Base-by-base conservation (phyloP, 2,888 invertebrate species). In the Podabrus alpinus region DNA sequence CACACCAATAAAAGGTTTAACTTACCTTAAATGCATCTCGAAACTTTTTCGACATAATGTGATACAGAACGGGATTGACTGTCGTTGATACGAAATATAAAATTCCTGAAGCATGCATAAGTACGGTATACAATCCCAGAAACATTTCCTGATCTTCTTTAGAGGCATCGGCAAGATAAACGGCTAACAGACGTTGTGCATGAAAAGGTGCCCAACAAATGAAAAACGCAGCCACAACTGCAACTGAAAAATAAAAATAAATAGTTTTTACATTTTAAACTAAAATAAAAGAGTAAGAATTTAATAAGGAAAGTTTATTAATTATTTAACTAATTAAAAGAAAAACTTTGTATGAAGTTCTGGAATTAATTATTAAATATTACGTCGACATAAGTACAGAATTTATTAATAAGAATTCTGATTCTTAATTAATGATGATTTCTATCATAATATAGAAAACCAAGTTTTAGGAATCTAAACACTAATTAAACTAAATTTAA, bases 151-250 rank as follows among this genome's bases (percentile, higher is more conserved):
- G 76, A 66, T 25, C 72, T 45, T 72, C 76, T 10, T 87, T 69
- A 2, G 76, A 71, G 2, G 76, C 77, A 29, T 89, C 87, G 82
- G 88, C 88, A 66, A 88, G 93, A 82, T 95, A 95, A 74, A 95
- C 92, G 0, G 95, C 95, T 84, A 96, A 90, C 59, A 97, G 89
- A 69, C 97, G 89, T 86, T 97, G 97, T 11, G 95, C 94, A 88
- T 97, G 97, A 87, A 97, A 97, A 1, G 97, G 97, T 5, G 95
- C 95, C 95, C 95, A 95, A 86, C 96, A 96, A 75, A 95, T 90
- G 87, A 94, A 94, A 87, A 95, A 95, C 1, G 96, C 95, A 83
- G 96, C 94, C 76, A 97, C 97, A 3, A 97, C 94, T 74, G 96
- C 95, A 82, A 95, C 94, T 94, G 91, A 66, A 88, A 89, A 76